Evolutionary conservation across 2,888 invertebrate species (phyloP), one percentile per base, ranked within the genome.

Genomic region (Pandemis cinnamomeana): DNA sequence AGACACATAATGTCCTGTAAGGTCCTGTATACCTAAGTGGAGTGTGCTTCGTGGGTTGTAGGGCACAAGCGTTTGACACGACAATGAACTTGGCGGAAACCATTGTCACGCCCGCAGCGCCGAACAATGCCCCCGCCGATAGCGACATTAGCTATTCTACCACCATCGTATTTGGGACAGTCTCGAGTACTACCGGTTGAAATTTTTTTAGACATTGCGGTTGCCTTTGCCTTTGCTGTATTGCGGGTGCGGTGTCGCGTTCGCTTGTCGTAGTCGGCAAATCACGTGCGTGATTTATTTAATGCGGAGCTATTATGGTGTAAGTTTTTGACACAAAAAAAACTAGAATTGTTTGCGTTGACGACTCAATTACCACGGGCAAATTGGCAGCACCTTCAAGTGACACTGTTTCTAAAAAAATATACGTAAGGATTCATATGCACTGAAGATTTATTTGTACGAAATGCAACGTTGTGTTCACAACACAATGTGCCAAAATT

Each of bases 1-100:
- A 27, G 27, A 58, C 10, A 55, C 3, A 11, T 11, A 58, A 6
- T 27, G 8, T 20, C 27, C 27, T 20, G 55, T 20, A 55, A 20
- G 2, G 55, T 27, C 53, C 58, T 27, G 11, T 58, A 27, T 58
- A n/a, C n/a, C n/a, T n/a, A 27, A 58, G 2, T 27, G 27, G 1
- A 36, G 27, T 58, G 58, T 11, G 8, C 7, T n/a, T 48, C 13
- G n/a, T 51, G 15, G 8, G 15, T 55, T 58, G 70, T 78, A 78
- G 80, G 76, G 73, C 77, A 76, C 71, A 51, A 75, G 53, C 76
- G 69, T 67, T 68, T 67, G 77, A 79, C 85, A 86, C 88, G 92
- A 91, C 93, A 93, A 93, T 93, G 93, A 94, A 92, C 93, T 93
- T 92, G 89, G 88, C 92, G 93, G 93, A 93, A 92, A 87, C 89